These are phyloP conservation scores for Rhinatrema bivittatum DNA, from an alignment of 2,797 vertebrate species.

Conservation along the genomic window DNA sequence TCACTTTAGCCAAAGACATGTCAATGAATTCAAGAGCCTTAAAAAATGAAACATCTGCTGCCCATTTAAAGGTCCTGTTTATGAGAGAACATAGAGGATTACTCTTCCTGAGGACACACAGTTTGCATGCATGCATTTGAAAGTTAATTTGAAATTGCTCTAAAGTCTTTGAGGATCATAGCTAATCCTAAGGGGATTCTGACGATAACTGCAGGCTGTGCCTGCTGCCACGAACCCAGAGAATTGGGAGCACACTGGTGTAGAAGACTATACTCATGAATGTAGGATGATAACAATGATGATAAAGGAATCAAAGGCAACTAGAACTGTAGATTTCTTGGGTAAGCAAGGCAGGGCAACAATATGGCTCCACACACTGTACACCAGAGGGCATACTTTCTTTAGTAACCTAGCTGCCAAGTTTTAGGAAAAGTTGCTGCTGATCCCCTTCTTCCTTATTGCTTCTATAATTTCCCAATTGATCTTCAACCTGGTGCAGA, in stretches of 20 bases:
- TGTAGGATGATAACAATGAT: constrained; percentile 15
- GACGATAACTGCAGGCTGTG: constrained; percentile 7
- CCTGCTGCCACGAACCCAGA: constrained; percentile 13
- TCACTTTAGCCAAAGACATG: constrained; percentile 56
- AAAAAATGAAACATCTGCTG: constrained; percentile 62
- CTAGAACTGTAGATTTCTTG: too few species aligned
- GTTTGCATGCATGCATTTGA: constrained; percentile 38
- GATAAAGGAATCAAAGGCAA: too few species aligned
- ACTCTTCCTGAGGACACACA: constrained; percentile 36
- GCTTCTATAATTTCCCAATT: too few species aligned
- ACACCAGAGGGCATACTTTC: too few species aligned
- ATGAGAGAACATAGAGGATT: constrained; percentile 44
- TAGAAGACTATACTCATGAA: constrained; percentile 17
- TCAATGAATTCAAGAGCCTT: constrained; percentile 59
- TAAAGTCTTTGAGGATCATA: constrained; percentile 22
- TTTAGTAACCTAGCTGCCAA: too few species aligned
- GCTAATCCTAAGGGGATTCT: constrained; percentile 19
- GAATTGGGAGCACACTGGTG: constrained; percentile 22
- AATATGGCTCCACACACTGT: too few species aligned
- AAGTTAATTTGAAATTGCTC: constrained; percentile 40
- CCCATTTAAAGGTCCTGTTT: constrained; percentile 53
- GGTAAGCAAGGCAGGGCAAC: too few species aligned
- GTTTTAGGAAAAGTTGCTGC: too few species aligned
- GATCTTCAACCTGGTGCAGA: too few species aligned
- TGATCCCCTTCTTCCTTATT: too few species aligned